These are phyloP conservation scores for Cryptus armator DNA, from an alignment of 2,888 invertebrate genomes.

Conservation along the genomic window DNA sequence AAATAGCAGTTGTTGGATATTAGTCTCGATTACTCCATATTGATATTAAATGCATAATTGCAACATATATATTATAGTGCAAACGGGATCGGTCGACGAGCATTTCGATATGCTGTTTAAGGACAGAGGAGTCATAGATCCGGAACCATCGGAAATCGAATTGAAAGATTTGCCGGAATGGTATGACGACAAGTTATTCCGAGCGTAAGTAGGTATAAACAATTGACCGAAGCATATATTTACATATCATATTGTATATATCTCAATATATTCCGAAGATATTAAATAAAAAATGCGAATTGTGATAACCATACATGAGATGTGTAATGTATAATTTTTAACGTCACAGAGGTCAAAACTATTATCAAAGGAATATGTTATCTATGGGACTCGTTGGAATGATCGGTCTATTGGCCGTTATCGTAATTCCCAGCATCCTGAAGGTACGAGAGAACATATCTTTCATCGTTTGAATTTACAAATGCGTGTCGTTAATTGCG, in stretches of 20 bases:
- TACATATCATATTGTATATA: not conserved
- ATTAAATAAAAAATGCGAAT: not conserved
- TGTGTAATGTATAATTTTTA: not conserved
- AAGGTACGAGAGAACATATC: conserved; percentile 83
- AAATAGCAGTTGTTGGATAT: not conserved
- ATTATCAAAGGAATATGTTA: conserved; percentile 89
- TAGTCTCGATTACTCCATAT: not conserved
- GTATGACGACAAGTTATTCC: conserved; percentile 89
- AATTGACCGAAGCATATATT: not conserved
- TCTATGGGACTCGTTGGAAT: conserved; percentile 89
- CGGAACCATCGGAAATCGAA: conserved; percentile 55
- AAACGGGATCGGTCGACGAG: conserved; percentile 74
- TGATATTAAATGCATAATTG: not conserved
- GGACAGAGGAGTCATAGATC: conserved; percentile 67
- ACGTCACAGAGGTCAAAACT: conserved; percentile 86
- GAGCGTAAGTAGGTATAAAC: conserved; percentile 69
- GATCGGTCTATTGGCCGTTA: conserved; percentile 90
- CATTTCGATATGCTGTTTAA: conserved; percentile 73
- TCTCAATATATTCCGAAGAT: not conserved
- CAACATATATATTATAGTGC: conserved; percentile 69
- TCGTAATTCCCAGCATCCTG: conserved; percentile 91
- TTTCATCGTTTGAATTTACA: not conserved
- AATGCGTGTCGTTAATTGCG: not conserved
- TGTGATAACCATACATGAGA: not conserved
- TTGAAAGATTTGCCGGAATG: conserved; percentile 87